Base-by-base conservation (phyloP, 1,140 invertebrate species). In the Choristoneura fumiferana region DNA sequence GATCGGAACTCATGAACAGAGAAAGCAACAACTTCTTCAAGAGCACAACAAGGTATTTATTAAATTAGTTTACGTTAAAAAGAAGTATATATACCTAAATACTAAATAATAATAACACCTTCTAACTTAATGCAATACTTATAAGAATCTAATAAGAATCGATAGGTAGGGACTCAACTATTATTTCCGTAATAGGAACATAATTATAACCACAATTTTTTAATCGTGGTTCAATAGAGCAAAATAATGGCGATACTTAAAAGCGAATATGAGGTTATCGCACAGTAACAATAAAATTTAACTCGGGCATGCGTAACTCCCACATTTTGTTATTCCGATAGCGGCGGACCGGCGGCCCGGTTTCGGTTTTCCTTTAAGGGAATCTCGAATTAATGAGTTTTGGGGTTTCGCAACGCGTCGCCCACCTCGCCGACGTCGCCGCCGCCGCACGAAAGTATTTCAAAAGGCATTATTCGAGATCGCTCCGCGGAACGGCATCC, bases 21-120 rank as follows among this genome's bases (percentile, higher is more conserved):
- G 96, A 98, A 89, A 95, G 94, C 73, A 95, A 96, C 86, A 94
- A 95, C 77, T 97, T 97, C 90, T 97, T 97, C 88, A 96, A 95
- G 89, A 95, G 93, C 78, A 95, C 95, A 58, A 94, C 94, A 79
- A 96, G 95, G 95, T 96, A 92, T 76, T 80, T 86, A 82, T 81
- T 69, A 67, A 40, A 63, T 57, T 71, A 69, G 9, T 54, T 29
- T 29, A 29, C 22, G 22, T 6, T 3, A 29, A 29, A 29, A 3
- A 38, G 2, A n/a, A 38, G 10, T n/a, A 10, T 13, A n/a, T n/a
- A 1, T n/a, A 38, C 37, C 9, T 38, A n/a, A 38, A 13, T 38
- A 10, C 9, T 38, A 9, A 38, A 38, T 38, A 38, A n/a, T 4
- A 38, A 38, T 38, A 38, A n/a, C 9, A 38, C 10, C 37, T 38